Conservation (phyloP, 1,140 invertebrate species). For the Apis laboriosa region DNA sequence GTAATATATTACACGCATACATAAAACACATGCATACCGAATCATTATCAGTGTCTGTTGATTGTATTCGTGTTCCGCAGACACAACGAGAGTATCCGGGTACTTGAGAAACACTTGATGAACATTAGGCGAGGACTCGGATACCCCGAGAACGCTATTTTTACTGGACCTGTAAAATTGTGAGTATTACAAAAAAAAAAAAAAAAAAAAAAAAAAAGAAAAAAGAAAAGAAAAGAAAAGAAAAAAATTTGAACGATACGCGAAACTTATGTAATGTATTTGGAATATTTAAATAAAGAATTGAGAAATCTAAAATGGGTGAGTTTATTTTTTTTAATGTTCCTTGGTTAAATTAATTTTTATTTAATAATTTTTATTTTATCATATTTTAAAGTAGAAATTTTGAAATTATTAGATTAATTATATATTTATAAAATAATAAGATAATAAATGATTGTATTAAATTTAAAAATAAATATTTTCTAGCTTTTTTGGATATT, state of each 20-base stretch:
- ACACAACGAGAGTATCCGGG: conserved; percentile 45
- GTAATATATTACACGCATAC: conserved; percentile 21
- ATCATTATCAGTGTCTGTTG: conserved; percentile 37
- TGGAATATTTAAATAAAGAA: conserved; percentile 23
- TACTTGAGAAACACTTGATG: conserved; percentile 44
- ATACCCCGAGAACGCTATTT: conserved; percentile 27
- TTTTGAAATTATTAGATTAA: no score
- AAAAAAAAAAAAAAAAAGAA: neutral
- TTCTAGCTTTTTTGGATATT: neutral
- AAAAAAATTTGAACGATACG: neutral
- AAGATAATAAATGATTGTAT: neutral
- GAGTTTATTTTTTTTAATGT: neutral
- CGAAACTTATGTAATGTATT: neutral
- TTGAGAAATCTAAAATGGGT: neutral
- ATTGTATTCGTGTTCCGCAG: conserved; percentile 49
- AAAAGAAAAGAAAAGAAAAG: neutral
- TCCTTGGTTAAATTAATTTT: neutral
- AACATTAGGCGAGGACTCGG: conserved; percentile 45
- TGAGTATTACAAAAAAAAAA: conserved; percentile 32
- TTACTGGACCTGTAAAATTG: conserved; percentile 17
- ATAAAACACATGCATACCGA: conserved; percentile 17
- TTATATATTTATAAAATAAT: no score
- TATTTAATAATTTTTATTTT: no score
- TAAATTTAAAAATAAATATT: neutral
- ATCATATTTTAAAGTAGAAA: no score